A percentile compares a stretch with the other conserved stretches of the same genome.
Conservation (phyloP, 2,888 invertebrate genomes). For the Phymatocera aterrima region DNA sequence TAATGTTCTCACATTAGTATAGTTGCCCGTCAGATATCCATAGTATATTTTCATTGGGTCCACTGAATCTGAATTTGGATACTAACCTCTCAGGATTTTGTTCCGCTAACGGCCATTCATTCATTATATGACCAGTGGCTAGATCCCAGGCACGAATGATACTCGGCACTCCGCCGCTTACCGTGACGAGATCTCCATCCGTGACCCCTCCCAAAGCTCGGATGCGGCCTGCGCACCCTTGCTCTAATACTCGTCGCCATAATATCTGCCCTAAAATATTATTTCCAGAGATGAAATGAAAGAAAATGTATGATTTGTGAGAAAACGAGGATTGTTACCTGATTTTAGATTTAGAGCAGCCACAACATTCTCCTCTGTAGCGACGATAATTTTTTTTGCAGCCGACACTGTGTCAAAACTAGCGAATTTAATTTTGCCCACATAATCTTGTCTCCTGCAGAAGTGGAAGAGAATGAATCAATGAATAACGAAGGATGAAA, state of each 20-base stretch:
- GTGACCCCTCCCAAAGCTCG: slow-evolving; percentile 80
- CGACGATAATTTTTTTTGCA: slow-evolving; percentile 86
- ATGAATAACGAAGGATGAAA: background rate
- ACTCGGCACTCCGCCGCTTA: slow-evolving; percentile 85
- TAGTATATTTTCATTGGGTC: background rate
- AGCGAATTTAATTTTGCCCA: slow-evolving; percentile 88
- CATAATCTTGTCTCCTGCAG: slow-evolving; percentile 87
- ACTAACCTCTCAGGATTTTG: slow-evolving; percentile 69
- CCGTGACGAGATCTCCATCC: slow-evolving; percentile 83
- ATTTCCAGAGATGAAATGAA: too few species aligned
- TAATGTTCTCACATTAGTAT: too few species aligned
- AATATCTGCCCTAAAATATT: slow-evolving; percentile 83
- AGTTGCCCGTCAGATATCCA: background rate
- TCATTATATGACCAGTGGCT: slow-evolving; percentile 83
- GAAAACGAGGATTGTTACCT: slow-evolving; percentile 75
- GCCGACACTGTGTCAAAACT: slow-evolving; percentile 85
- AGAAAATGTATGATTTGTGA: slow-evolving; percentile 55
- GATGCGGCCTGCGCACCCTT: slow-evolving; percentile 79
- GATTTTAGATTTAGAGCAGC: slow-evolving; percentile 89
- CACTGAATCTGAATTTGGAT: background rate
- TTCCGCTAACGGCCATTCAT: slow-evolving; percentile 82
- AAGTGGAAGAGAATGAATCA: background rate
- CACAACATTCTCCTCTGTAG: slow-evolving; percentile 91
- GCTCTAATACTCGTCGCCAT: slow-evolving; percentile 91
- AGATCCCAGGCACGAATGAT: slow-evolving; percentile 89